Percentiles rank a stretch among this genome's conserved stretches.
Evolutionary conservation across 2,113 vertebrate genomes (phyloP).

Genomic region (Nannospalax galili): DNA sequence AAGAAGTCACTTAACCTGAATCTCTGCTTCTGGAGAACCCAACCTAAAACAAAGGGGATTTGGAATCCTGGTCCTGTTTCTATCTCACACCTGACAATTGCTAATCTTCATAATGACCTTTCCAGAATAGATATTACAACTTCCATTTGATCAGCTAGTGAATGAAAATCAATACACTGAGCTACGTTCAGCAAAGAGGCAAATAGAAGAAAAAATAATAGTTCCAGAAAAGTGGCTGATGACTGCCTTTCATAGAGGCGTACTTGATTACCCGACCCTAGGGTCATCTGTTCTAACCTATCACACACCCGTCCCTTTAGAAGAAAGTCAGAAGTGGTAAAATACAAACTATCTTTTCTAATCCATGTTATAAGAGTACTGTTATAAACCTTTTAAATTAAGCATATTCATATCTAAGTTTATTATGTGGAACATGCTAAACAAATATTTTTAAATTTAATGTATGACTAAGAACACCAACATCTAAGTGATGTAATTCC

Average conservation of each 20-base stretch:
- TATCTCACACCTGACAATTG: not conserved
- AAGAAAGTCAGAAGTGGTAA: not conserved
- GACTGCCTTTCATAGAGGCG: not conserved
- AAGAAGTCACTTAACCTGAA: not conserved
- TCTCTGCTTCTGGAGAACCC: not conserved
- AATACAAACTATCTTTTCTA: not conserved
- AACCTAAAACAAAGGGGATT: not conserved
- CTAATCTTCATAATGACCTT: not conserved
- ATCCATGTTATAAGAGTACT: not conserved
- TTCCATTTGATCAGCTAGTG: not conserved
- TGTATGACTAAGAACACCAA: not conserved
- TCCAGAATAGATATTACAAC: not conserved
- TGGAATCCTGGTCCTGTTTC: not conserved
- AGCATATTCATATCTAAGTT: not conserved
- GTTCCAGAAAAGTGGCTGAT: not conserved
- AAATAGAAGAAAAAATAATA: not conserved
- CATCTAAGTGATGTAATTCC: not conserved
- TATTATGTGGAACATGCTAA: not conserved
- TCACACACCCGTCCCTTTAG: not conserved
- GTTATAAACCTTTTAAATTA: not conserved
- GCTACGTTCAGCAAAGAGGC: not conserved
- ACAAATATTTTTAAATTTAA: slow-evolving; percentile 14
- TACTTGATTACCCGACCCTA: not conserved
- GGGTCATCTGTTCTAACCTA: not conserved
- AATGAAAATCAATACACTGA: not conserved